phyloP scores from a whole-genome alignment of 2,888 invertebrate species.

The Petrolisthes manimaculis region DNA sequence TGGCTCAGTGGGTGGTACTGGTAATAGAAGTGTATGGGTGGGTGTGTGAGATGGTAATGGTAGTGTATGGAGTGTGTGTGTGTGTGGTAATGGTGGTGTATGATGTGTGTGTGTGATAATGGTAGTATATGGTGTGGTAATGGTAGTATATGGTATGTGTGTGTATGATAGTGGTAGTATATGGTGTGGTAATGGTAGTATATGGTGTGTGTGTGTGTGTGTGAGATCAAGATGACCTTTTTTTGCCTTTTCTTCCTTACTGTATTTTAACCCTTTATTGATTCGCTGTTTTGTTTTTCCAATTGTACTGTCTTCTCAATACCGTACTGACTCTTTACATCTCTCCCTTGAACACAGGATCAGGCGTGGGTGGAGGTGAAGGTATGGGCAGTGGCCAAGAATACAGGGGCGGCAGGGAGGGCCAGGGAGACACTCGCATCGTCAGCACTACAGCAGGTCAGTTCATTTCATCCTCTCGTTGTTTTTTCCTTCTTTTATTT shows the following conservation, averaged over 20 bases:
- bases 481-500: too few relatives aligned
- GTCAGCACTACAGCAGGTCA: not conserved
- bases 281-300: too few relatives aligned
- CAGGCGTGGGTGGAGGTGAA: constrained; percentile 6
- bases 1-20: too few relatives aligned
- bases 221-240: too few relatives aligned
- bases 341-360: not conserved
- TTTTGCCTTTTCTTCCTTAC: not conserved
- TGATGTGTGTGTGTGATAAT: too few relatives aligned
- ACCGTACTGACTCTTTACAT: not conserved
- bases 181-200: not conserved
- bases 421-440: constrained; percentile 15
- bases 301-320: too few relatives aligned
- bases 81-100: too few relatives aligned
- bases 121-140: too few relatives aligned
- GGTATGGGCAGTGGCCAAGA: constrained; percentile 18
- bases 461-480: not conserved
- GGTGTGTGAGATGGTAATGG: too few relatives aligned
- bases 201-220: not conserved
- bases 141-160: too few relatives aligned
- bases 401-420: constrained; percentile 2
- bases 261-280: not conserved
- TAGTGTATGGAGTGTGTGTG: too few relatives aligned
- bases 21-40: too few relatives aligned
- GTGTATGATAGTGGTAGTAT: not conserved